Percentiles rank a stretch among this genome's conserved stretches.
phyloP scores from a whole-genome alignment of 2,113 vertebrate genomes.

The Bungarus multicinctus region DNA sequence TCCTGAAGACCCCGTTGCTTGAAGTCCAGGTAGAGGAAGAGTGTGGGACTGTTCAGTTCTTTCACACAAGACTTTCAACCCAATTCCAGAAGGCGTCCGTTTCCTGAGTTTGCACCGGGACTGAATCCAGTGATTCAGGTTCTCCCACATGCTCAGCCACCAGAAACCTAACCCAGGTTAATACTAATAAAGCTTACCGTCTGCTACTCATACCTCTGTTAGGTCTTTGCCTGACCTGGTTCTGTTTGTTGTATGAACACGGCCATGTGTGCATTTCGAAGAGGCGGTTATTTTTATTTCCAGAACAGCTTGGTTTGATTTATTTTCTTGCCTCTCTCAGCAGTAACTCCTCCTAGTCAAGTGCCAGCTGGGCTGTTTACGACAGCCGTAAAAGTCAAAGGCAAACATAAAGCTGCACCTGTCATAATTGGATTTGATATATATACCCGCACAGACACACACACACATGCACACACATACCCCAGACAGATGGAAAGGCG shows the following conservation, averaged over 20 bases:
- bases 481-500: background rate
- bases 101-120: background rate
- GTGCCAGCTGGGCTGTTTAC: slow-evolving; percentile 53
- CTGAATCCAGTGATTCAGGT: background rate
- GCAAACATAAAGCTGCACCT: slow-evolving; percentile 37
- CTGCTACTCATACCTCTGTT: background rate
- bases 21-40: background rate
- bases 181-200: background rate
- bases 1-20: background rate
- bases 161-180: background rate
- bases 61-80: background rate
- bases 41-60: fast-evolving
- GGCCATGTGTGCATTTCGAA: background rate
- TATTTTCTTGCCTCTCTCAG: background rate
- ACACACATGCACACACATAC: fast-evolving
- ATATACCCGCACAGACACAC: background rate
- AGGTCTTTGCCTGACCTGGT: background rate
- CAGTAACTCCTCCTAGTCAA: slow-evolving; percentile 26
- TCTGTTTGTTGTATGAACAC: background rate
- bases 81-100: background rate
- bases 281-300: background rate
- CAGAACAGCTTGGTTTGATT: slow-evolving; percentile 13
- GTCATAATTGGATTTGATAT: slow-evolving; percentile 53
- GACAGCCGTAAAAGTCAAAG: slow-evolving; percentile 50
- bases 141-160: background rate